Evolutionary conservation across 2,113 vertebrate genomes (phyloP).

Genomic region (Labeo catla): DNA sequence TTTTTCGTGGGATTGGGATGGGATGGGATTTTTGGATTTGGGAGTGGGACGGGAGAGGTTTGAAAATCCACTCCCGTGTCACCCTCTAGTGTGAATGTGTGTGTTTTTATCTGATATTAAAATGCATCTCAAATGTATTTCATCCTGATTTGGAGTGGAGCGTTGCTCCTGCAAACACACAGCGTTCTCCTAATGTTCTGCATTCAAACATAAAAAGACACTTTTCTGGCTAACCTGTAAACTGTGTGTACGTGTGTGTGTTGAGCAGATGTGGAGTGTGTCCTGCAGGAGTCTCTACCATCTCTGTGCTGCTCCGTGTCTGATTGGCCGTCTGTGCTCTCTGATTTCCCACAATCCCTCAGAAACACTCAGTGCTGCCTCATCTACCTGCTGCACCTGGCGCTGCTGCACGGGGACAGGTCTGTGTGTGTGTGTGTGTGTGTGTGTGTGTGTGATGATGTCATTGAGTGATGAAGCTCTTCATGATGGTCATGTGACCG

Average conservation of each 20-base stretch:
- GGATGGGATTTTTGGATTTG: no score
- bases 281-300: conserved; percentile 80
- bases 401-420: conserved; percentile 85
- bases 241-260: conserved; percentile 43
- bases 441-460: no score
- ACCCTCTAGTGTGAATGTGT: no score
- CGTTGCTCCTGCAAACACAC: not conserved
- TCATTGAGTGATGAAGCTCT: not conserved
- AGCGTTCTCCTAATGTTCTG: not conserved
- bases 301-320: conserved; percentile 78
- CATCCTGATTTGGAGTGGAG: no score
- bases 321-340: conserved; percentile 82
- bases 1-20: no score
- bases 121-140: no score
- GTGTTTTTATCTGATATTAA: no score
- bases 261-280: conserved; percentile 74
- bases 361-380: conserved; percentile 82
- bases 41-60: no score
- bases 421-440: conserved; percentile 61
- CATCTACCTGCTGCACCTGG: conserved; percentile 81
- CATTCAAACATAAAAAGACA: not conserved
- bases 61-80: no score
- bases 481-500: not conserved
- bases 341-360: conserved; percentile 70
- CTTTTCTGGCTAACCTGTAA: no score